Conservation (phyloP, 2,797 vertebrate species). For the Cyclopterus lumpus region DNA sequence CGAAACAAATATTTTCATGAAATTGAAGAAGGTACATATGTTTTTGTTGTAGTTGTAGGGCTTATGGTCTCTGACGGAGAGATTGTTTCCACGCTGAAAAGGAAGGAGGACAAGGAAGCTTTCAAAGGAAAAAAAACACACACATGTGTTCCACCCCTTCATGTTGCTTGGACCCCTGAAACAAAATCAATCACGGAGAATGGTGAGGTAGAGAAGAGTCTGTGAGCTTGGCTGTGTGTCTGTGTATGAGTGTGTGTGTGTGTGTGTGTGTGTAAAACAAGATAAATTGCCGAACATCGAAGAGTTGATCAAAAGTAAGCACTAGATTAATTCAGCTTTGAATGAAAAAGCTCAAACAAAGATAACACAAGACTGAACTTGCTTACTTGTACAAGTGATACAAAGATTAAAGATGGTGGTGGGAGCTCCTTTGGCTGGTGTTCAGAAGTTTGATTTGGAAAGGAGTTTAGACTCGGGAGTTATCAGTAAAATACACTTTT, state of each 20-base stretch:
- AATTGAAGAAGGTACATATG: background rate
- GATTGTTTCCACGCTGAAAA: background rate
- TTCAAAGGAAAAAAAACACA: too few species aligned
- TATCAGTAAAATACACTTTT: constrained; percentile 6
- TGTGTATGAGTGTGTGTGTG: background rate
- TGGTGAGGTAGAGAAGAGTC: background rate
- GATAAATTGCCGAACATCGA: background rate
- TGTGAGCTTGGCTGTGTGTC: background rate
- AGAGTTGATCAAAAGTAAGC: constrained; percentile 5
- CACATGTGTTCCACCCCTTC: background rate
- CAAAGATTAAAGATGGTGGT: constrained; percentile 41
- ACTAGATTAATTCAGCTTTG: background rate
- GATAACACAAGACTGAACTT: background rate
- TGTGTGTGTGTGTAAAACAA: background rate
- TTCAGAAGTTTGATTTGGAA: constrained; percentile 56
- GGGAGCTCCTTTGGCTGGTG: constrained; percentile 50
- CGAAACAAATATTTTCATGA: too few species aligned
- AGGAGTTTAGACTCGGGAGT: constrained; percentile 7
- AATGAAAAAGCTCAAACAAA: constrained; percentile 7
- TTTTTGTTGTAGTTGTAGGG: background rate
- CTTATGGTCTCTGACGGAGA: background rate
- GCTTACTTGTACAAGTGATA: constrained; percentile 6
- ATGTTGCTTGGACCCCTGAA: too few species aligned
- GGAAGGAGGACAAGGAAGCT: background rate
- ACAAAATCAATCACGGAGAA: background rate